Conservation (phyloP, 2,113 vertebrate species). For the Vanacampus margaritifer region DNA sequence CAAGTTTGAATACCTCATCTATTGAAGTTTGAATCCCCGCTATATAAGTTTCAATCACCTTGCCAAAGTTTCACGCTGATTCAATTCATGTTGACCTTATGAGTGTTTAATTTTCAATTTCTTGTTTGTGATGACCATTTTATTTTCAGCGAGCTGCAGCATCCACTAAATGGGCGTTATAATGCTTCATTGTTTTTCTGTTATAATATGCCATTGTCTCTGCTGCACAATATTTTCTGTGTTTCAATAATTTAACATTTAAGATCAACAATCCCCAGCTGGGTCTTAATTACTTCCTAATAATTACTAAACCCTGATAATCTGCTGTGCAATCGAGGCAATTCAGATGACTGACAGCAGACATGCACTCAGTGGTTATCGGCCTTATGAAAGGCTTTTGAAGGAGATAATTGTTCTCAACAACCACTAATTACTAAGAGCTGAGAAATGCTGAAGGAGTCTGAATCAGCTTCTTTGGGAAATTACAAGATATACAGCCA, state of each 20-base stretch:
- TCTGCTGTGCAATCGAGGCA: constrained; percentile 49
- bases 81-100: background rate
- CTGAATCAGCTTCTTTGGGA: constrained; percentile 53
- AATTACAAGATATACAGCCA: constrained; percentile 39
- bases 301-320: constrained; percentile 61
- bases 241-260: constrained; percentile 36
- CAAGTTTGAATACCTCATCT: background rate
- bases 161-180: background rate
- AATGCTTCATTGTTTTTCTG: constrained; percentile 19
- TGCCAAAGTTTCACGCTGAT: background rate
- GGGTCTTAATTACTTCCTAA: constrained; percentile 54
- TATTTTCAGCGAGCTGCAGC: background rate
- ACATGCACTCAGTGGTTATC: constrained; percentile 37
- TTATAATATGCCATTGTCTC: constrained; percentile 1
- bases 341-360: constrained; percentile 38
- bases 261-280: constrained; percentile 37
- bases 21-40: background rate
- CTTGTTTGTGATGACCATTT: constrained; percentile 2
- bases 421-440: constrained; percentile 53
- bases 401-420: constrained; percentile 58
- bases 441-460: constrained; percentile 46
- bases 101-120: background rate
- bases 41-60: background rate
- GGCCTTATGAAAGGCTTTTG: constrained; percentile 39
- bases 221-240: constrained; percentile 13